A percentile compares a stretch with the other conserved stretches of the same genome.
phyloP scores from a whole-genome alignment of 2,797 vertebrate genomes.

The Vireo griseus region DNA sequence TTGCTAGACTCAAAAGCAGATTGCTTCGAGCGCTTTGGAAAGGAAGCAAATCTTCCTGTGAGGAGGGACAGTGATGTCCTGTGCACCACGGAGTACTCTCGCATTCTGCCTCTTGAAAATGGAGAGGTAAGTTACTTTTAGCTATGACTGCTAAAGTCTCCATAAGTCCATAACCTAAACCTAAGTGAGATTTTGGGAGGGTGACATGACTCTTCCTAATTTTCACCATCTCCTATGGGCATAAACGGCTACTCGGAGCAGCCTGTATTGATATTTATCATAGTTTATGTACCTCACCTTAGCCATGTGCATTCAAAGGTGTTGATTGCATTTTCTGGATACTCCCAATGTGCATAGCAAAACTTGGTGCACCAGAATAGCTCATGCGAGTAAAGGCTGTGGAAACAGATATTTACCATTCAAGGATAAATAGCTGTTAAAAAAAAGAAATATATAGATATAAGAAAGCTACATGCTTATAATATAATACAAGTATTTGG shows the following conservation, averaged over 20 bases:
- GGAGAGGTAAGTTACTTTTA: constrained; percentile 85
- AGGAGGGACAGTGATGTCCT: constrained; percentile 81
- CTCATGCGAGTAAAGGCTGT: neutral
- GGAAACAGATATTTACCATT: neutral
- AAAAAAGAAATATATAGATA: neutral
- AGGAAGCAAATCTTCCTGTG: constrained; percentile 77
- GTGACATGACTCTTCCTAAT: neutral
- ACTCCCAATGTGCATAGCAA: neutral
- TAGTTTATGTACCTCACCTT: neutral
- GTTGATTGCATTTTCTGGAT: neutral
- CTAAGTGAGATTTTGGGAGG: neutral
- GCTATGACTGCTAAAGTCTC: neutral
- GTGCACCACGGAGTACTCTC: constrained; percentile 88
- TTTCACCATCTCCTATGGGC: rapidly evolving
- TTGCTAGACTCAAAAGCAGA: constrained; percentile 83
- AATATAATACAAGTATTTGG: neutral
- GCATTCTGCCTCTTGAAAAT: constrained; percentile 88
- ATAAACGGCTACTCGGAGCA: neutral
- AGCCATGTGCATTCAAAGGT: neutral
- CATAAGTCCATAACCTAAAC: neutral
- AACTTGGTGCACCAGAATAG: neutral
- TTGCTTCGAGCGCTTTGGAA: constrained; percentile 84
- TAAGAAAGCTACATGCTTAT: neutral
- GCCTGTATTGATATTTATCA: neutral
- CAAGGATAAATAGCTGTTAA: neutral